Conservation (phyloP, 2,113 vertebrate genomes). For the Mesocricetus auratus region DNA sequence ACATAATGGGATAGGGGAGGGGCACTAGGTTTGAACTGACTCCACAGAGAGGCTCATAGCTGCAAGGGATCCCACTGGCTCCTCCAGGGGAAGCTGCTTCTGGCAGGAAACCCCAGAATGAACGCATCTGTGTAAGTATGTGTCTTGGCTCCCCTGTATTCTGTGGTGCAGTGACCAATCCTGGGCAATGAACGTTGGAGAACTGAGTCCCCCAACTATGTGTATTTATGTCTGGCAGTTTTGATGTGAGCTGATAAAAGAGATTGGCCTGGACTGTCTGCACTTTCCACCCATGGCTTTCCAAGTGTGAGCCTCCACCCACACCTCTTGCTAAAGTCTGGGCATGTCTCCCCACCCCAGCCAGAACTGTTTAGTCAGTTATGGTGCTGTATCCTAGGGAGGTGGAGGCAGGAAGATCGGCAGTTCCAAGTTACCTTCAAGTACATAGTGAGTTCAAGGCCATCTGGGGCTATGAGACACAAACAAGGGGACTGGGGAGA, state of each 20-base stretch:
- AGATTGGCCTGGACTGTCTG: neutral
- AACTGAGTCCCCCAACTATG: accelerated
- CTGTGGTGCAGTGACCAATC: accelerated
- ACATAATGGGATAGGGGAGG: accelerated
- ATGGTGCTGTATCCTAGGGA: neutral
- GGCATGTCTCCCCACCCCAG: neutral
- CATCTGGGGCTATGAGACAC: neutral
- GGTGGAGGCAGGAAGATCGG: too few species aligned
- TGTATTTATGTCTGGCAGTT: neutral
- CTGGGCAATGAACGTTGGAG: accelerated
- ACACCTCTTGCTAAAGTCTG: neutral
- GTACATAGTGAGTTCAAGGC: neutral
- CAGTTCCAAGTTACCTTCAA: neutral
- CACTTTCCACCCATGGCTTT: neutral
- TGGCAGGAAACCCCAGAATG: neutral
- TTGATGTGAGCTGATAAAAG: neutral
- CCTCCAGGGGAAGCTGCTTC: accelerated
- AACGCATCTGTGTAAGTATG: accelerated
- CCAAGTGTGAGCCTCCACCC: neutral
- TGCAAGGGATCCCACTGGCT: neutral
- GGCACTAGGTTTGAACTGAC: accelerated
- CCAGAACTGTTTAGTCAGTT: neutral
- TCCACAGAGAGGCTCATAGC: neutral
- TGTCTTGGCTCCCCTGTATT: accelerated
- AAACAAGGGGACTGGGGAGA: neutral